Base-by-base conservation (phyloP, 2,797 vertebrate species). In the Varecia variegata region DNA sequence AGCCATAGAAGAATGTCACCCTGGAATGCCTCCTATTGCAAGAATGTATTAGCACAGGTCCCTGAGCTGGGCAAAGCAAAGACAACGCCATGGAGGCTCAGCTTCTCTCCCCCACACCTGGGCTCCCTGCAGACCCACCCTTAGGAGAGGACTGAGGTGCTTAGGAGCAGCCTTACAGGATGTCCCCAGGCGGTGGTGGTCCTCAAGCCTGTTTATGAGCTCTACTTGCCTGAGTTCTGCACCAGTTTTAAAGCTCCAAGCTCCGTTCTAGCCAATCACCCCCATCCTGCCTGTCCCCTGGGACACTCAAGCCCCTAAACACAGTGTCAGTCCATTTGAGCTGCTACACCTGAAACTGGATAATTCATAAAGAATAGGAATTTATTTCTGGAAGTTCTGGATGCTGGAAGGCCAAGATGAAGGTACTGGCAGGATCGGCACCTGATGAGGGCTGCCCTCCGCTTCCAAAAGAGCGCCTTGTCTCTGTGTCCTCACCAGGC, bases 111-210 rank as follows among this genome's bases (percentile, higher is more conserved):
- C 65, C 62, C 14, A 52, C 5, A 38, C n/a, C 1, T 50, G n/a
- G 62, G 62, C 15, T 68, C n/a, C 45, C 62, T 50, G 10, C 62
- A 50, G 45, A 84, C 40, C 62, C 23, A 38, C 13, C 21, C 32
- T 62, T 23, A 18, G 32, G 8, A 52, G 5, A 52, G 45, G 45
- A 38, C 47, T 68, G 45, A 35, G 15, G 45, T 25, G 23, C 3
- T 15, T 7, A 4, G 65, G 6, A 68, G 45, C 23, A 68, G 27
- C 52, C 10, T 3, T 68, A 83, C 23, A 68, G 45, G 14, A 68
- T 38, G 23, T 30, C 45, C 23, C 23, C n/a, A 52, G n/a, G n/a
- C 3, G 0, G 32, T 12, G 15, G 18, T 5, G 1, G 0, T 52
- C 45, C 62, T 52, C 62, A 52, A 10, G 23, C 5, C 81, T 50